These are phyloP conservation scores for Pristiophorus japonicus DNA, from an alignment of 2,113 vertebrate species.

Conservation along the genomic window DNA sequence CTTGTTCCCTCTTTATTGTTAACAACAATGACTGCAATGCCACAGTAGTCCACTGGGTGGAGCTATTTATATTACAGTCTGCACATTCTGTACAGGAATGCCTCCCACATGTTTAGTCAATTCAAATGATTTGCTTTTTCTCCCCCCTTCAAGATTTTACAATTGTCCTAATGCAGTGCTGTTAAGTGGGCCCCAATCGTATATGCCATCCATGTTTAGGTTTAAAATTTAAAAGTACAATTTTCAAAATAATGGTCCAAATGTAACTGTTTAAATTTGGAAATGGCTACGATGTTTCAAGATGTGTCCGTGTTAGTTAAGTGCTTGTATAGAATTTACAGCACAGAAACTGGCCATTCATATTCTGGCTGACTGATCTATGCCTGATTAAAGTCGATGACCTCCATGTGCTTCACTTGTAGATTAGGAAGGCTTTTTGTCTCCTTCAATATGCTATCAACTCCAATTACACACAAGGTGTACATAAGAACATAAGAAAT, in stretches of 20 bases:
- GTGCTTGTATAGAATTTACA: not conserved
- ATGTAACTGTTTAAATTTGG: not conserved
- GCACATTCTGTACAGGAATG: not conserved
- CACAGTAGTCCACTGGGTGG: too few species aligned
- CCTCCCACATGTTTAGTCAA: slow-evolving; percentile 16
- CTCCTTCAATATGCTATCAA: not conserved
- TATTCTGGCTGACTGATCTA: not conserved
- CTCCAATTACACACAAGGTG: not conserved
- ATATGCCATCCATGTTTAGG: not conserved
- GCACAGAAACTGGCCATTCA: not conserved
- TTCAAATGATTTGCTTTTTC: slow-evolving; percentile 36
- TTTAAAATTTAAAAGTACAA: not conserved
- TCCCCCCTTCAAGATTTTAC: not conserved
- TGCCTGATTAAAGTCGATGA: not conserved
- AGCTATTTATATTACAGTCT: too few species aligned
- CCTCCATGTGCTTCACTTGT: not conserved
- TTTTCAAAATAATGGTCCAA: not conserved
- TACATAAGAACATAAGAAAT: too few species aligned
- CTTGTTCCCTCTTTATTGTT: too few species aligned
- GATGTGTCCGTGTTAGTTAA: not conserved
- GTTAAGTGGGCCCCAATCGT: not conserved
- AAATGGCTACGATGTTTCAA: not conserved
- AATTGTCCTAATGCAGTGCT: not conserved
- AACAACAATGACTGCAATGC: too few species aligned
- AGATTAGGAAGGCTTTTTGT: not conserved